Conservation (phyloP, 1,140 invertebrate genomes). For the Procambarus clarkii region DNA sequence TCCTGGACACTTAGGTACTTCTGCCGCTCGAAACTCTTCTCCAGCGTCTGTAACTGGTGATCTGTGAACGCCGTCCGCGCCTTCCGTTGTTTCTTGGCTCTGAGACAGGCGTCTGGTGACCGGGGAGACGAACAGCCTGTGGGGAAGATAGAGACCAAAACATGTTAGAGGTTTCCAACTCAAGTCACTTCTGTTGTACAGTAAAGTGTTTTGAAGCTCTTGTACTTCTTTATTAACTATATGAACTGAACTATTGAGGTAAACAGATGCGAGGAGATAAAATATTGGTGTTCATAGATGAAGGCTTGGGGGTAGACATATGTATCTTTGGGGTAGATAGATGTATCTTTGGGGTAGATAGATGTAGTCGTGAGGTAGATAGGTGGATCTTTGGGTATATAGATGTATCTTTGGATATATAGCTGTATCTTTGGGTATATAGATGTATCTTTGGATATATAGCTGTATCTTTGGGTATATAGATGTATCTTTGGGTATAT, state of each 20-base stretch:
- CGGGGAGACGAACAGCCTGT: slow-evolving; percentile 40
- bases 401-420: background rate
- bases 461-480: background rate
- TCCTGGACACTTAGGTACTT: slow-evolving; percentile 65
- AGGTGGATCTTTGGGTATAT: background rate
- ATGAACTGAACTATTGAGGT: too few relatives aligned
- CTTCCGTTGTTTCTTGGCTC: slow-evolving; percentile 54
- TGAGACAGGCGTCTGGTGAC: slow-evolving; percentile 36
- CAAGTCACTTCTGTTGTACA: too few relatives aligned
- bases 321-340: too few relatives aligned
- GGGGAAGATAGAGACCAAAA: background rate
- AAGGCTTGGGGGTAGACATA: too few relatives aligned
- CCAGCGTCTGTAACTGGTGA: slow-evolving; percentile 62
- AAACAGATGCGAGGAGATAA: too few relatives aligned
- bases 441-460: background rate
- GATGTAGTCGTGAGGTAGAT: background rate
- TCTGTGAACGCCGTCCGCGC: slow-evolving; percentile 58
- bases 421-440: background rate
- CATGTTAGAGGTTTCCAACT: too few relatives aligned
- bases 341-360: background rate
- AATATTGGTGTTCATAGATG: too few relatives aligned
- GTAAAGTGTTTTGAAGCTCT: too few relatives aligned
- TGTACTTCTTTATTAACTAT: too few relatives aligned
- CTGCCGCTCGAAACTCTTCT: slow-evolving; percentile 64
- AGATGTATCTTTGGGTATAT: too few relatives aligned